Evolutionary conservation across 2,797 vertebrate species (phyloP), one percentile per base, ranked within the genome.

Genomic region (Dendrocincla fuliginosa): DNA sequence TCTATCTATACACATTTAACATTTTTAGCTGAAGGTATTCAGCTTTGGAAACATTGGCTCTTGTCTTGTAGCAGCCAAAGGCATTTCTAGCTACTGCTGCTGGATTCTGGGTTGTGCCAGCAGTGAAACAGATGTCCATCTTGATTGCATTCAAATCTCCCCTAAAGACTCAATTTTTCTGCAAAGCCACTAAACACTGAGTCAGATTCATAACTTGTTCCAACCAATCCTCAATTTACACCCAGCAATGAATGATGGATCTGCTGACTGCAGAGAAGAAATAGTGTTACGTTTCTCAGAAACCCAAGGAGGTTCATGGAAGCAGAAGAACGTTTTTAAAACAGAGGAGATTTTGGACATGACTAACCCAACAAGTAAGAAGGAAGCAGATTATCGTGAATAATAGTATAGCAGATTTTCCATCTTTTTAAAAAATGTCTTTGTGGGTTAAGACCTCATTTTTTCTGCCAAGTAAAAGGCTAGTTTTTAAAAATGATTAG

Each of bases 401-500:
- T 74, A 93, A 94, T 84, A 87, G 37, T 64, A 22, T 27, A 90
- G 60, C 6, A 8, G 41, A 92, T 83, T 95, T 94, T 90, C 95
- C 75, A 75, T 93, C 35, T 69, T 94, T 68, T 59, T 7, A 22
- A 56, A 81, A 89, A 80, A 77, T 44, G 8, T 16, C 87, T 95
- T 77, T 93, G 84, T 80, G 84, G 90, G 86, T 92, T 87, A 92
- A 79, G 75, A 89, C 44, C 75, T 94, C 68, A 61, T 68, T 78
- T 90, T 94, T 93, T 74, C 90, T 89, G 89, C 78, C 92, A 96
- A 95, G 92, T 90, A 73, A 67, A 93, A 92, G 78, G 68, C 59
- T 74, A 82, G 50, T 83, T 93, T 95, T 89, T 74, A 42, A 42
- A 88, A 95, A 90, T n/a, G 7, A 82, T 79, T 90, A 63, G 59